These are phyloP conservation scores for Euzophera pinguis DNA, from an alignment of 2,888 invertebrate species.

Conservation along the genomic window DNA sequence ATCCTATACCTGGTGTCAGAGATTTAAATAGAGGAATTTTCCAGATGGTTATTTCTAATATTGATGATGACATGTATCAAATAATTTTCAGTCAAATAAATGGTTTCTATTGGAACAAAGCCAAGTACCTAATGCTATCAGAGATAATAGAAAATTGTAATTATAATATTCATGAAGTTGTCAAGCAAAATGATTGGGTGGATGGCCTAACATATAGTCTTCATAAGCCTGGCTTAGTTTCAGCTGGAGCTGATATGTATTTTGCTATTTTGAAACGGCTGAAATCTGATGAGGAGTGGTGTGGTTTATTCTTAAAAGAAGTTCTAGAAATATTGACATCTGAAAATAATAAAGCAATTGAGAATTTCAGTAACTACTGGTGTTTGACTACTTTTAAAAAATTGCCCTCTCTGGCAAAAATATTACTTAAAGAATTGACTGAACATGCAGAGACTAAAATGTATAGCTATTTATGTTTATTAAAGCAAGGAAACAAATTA, in stretches of 20 bases:
- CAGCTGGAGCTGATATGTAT: conserved; percentile 81
- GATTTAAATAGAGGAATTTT: conserved; percentile 75
- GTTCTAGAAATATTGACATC: conserved; percentile 45
- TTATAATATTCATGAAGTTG: conserved; percentile 25
- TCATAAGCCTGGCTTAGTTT: conserved; percentile 75
- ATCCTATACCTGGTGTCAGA: conserved; percentile 76
- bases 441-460: conserved; percentile 36
- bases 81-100: conserved; percentile 49
- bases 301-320: conserved; percentile 48
- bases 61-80: conserved; percentile 38
- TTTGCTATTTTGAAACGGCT: conserved; percentile 64
- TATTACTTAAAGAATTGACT: conserved; percentile 39
- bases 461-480: conserved; percentile 46
- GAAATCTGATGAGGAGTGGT: conserved; percentile 62
- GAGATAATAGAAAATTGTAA: conserved; percentile 61
- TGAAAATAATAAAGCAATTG: conserved; percentile 46
- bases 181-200: conserved; percentile 40
- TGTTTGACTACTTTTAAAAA: conserved; percentile 66
- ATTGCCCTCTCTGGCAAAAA: conserved; percentile 47
- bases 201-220: conserved; percentile 63
- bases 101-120: conserved; percentile 79
- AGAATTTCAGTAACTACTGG: conserved; percentile 75
- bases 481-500: conserved; percentile 62
- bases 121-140: conserved; percentile 78
- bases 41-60: conserved; percentile 45